These are phyloP conservation scores for Aleiodes sp. DNA, from an alignment of 1,140 invertebrate species.

Conservation along the genomic window DNA sequence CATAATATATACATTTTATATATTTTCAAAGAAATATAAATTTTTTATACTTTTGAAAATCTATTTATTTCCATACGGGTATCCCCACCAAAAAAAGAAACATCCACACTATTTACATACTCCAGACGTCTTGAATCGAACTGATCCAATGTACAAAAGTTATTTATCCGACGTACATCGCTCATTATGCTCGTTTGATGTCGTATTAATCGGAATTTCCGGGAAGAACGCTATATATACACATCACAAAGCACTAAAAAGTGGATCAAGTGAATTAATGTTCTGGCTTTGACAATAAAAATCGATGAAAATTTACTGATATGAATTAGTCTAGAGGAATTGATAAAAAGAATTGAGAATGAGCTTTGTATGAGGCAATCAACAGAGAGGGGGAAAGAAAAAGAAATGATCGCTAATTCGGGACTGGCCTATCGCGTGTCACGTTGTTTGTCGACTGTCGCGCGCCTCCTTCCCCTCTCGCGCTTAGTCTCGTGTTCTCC, in stretches of 20 bases:
- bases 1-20: not conserved
- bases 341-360: not conserved
- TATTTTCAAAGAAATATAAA: too few species aligned
- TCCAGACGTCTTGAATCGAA: not conserved
- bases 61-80: too few species aligned
- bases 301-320: slow-evolving; percentile 28
- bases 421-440: slow-evolving; percentile 22
- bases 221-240: not conserved
- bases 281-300: not conserved
- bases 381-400: not conserved
- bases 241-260: not conserved
- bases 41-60: too few species aligned
- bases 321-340: slow-evolving; percentile 12
- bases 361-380: not conserved
- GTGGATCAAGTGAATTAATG: slow-evolving; percentile 23
- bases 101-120: too few species aligned
- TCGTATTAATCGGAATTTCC: slow-evolving; percentile 1
- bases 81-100: too few species aligned
- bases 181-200: not conserved
- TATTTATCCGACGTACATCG: not conserved
- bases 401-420: slow-evolving; percentile 18
- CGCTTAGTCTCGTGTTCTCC: not conserved
- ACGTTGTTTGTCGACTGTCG: slow-evolving; percentile 28
- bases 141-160: not conserved
- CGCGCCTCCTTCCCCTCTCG: not conserved